These are phyloP conservation scores for Buceros bicornis DNA, from an alignment of 2,797 vertebrate genomes.

Conservation along the genomic window DNA sequence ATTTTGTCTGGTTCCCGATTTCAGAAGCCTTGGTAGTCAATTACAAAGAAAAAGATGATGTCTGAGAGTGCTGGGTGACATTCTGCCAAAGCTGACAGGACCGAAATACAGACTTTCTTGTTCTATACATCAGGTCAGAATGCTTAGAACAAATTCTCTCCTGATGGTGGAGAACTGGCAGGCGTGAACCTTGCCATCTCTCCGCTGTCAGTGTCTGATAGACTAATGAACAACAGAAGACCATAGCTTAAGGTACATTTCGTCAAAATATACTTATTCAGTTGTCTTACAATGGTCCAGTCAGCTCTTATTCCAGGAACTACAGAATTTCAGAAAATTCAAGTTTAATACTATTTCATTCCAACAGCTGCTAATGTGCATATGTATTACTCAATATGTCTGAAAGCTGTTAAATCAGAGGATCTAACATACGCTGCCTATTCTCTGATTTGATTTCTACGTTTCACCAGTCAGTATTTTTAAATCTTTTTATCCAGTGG, in stretches of 20 bases:
- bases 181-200: neutral
- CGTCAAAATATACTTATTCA: neutral
- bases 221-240: neutral
- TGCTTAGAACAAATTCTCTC: slow-evolving; percentile 11
- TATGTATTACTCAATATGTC: neutral
- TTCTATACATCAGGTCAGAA: neutral
- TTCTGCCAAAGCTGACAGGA: slow-evolving; percentile 41
- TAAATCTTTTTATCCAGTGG: neutral
- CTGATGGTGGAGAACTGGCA: neutral
- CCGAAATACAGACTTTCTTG: slow-evolving; percentile 3
- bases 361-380: neutral
- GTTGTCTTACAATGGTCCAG: neutral
- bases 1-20: neutral
- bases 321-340: neutral
- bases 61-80: neutral
- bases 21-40: slow-evolving; percentile 3
- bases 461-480: neutral
- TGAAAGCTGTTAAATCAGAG: neutral
- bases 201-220: neutral
- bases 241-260: neutral
- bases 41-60: neutral
- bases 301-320: neutral
- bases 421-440: neutral
- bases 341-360: neutral
- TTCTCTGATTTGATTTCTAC: neutral